phyloP scores from a whole-genome alignment of 2,888 invertebrate species.

The Synergus itoensis region DNA sequence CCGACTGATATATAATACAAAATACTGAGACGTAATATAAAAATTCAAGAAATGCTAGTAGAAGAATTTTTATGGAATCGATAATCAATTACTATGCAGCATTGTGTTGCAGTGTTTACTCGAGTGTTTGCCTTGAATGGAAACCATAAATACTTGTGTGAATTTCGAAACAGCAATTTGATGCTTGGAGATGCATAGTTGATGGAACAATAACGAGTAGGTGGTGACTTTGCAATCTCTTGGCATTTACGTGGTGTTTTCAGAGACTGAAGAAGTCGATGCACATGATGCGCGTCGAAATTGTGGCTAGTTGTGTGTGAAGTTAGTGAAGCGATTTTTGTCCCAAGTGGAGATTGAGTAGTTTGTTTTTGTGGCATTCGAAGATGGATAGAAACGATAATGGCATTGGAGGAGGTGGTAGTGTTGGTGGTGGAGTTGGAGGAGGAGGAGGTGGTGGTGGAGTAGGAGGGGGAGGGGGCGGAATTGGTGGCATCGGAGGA shows the following conservation, averaged over 20 bases:
- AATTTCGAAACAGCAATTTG: slow-evolving; percentile 22
- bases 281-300: slow-evolving; percentile 23
- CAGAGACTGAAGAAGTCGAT: slow-evolving; percentile 12
- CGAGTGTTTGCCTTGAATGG: neutral
- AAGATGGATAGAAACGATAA: slow-evolving; percentile 44
- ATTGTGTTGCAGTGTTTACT: neutral
- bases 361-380: slow-evolving; percentile 49
- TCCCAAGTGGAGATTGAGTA: slow-evolving; percentile 16
- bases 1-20: too few species aligned
- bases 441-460: slow-evolving; percentile 47
- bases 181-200: slow-evolving; percentile 37
- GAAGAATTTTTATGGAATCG: neutral
- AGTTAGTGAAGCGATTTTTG: slow-evolving; percentile 30
- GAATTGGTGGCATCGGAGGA: slow-evolving; percentile 56
- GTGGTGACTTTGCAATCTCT: slow-evolving; percentile 45
- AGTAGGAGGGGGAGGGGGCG: slow-evolving; percentile 59
- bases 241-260: slow-evolving; percentile 22
- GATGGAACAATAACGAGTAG: slow-evolving; percentile 51
- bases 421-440: slow-evolving; percentile 44
- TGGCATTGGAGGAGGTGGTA: slow-evolving; percentile 3
- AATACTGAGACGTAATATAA: slow-evolving; percentile 3
- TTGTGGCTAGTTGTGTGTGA: slow-evolving; percentile 25
- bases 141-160: slow-evolving; percentile 22
- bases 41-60: neutral
- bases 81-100: slow-evolving; percentile 3